phyloP scores from a whole-genome alignment of 2,113 vertebrate genomes.

The Gopherus evgoodei region DNA sequence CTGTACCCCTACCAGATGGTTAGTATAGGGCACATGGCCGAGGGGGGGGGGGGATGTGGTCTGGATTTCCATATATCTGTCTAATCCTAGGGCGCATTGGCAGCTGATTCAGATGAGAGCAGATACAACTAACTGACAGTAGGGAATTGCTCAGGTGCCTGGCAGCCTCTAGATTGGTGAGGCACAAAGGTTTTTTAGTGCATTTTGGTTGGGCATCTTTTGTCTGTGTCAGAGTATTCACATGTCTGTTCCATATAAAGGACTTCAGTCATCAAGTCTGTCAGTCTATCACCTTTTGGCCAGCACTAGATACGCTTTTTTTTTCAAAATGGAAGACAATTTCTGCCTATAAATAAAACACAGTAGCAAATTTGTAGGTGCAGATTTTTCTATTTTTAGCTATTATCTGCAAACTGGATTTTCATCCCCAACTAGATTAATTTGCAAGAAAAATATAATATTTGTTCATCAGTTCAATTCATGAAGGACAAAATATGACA shows the following conservation, averaged over 20 bases:
- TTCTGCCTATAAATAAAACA: background rate
- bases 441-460: conserved; percentile 47
- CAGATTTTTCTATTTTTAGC: background rate
- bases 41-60: background rate
- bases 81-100: background rate
- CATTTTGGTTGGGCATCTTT: background rate
- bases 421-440: conserved; percentile 46
- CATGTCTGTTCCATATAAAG: background rate
- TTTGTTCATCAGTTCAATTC: conserved; percentile 28
- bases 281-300: background rate
- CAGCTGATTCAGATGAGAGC: background rate
- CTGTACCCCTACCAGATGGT: background rate
- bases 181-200: background rate
- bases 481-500: conserved; percentile 14
- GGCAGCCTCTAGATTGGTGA: background rate
- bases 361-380: background rate
- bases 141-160: background rate
- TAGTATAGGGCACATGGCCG: background rate
- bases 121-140: background rate
- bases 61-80: background rate
- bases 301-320: background rate
- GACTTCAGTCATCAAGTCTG: background rate
- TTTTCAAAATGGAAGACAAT: background rate
- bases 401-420: background rate
- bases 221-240: background rate